Evolutionary conservation across 2,113 vertebrate genomes (phyloP).

Genomic region (Spermophilus dauricus): DNA sequence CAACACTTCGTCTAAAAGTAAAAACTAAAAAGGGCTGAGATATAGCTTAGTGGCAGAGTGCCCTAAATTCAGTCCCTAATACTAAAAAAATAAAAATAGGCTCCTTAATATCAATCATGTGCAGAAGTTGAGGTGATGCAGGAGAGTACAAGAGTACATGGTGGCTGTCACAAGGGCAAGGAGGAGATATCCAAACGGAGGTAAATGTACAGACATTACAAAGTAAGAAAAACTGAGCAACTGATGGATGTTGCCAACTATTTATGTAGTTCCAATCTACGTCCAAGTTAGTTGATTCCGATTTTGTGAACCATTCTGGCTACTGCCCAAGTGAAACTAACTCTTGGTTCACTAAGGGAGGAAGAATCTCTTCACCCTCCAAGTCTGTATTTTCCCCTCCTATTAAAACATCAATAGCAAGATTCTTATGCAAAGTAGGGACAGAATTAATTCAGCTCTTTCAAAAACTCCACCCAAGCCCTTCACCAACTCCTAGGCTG

Average conservation of each 20-base stretch:
- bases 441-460: background rate
- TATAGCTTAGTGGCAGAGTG: too few species aligned
- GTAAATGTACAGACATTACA: background rate
- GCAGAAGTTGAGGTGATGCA: background rate
- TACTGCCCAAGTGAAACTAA: background rate
- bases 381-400: slow-evolving; percentile 2
- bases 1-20: too few species aligned
- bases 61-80: too few species aligned
- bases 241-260: background rate
- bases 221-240: background rate
- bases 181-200: background rate
- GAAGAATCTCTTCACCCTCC: background rate
- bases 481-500: background rate
- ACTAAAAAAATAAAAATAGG: too few species aligned
- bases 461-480: slow-evolving; percentile 17
- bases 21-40: too few species aligned
- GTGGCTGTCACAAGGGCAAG: background rate
- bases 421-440: slow-evolving; percentile 67
- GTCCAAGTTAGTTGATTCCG: background rate
- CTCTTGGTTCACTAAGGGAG: background rate
- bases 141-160: background rate
- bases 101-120: fast-evolving
- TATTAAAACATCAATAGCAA: slow-evolving; percentile 19
- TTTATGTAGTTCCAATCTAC: background rate
- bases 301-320: background rate